Percentiles rank a stretch among this genome's conserved stretches.
These are phyloP conservation scores for Automeris io DNA, from an alignment of 2,888 invertebrate species.

Conservation along the genomic window DNA sequence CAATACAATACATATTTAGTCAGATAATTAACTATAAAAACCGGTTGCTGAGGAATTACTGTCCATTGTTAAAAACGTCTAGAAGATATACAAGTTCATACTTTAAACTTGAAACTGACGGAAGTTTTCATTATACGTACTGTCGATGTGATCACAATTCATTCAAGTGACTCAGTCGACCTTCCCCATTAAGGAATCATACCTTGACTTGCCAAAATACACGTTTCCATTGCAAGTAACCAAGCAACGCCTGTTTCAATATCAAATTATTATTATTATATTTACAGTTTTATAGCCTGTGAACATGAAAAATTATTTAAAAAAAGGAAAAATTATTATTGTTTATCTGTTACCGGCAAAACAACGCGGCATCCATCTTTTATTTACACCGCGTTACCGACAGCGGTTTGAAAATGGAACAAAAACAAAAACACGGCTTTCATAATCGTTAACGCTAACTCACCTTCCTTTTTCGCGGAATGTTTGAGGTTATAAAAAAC, in stretches of 20 bases:
- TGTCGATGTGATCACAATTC: neutral
- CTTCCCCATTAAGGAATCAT: conserved; percentile 24
- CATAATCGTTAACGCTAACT: conserved; percentile 28
- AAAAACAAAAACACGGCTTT: conserved; percentile 6
- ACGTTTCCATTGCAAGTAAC: neutral
- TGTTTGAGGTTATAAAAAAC: conserved; percentile 41
- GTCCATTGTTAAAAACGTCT: too few species aligned
- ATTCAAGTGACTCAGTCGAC: conserved; percentile 21
- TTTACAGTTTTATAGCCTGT: neutral
- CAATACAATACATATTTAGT: too few species aligned
- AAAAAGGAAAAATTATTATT: neutral
- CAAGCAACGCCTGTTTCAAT: neutral
- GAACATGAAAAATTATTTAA: neutral
- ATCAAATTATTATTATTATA: neutral
- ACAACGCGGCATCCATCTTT: neutral
- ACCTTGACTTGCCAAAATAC: conserved; percentile 8
- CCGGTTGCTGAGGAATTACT: too few species aligned
- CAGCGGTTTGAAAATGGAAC: conserved; percentile 10
- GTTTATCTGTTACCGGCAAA: neutral
- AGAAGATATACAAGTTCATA: too few species aligned
- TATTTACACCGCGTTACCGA: conserved; percentile 3
- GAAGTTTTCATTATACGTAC: neutral
- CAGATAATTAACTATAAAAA: too few species aligned
- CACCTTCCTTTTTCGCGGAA: conserved; percentile 73
- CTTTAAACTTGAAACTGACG: neutral